Percentiles rank a stretch among this genome's conserved stretches.
Evolutionary conservation across 2,113 vertebrate genomes (phyloP).

Genomic region (Indicator indicator): DNA sequence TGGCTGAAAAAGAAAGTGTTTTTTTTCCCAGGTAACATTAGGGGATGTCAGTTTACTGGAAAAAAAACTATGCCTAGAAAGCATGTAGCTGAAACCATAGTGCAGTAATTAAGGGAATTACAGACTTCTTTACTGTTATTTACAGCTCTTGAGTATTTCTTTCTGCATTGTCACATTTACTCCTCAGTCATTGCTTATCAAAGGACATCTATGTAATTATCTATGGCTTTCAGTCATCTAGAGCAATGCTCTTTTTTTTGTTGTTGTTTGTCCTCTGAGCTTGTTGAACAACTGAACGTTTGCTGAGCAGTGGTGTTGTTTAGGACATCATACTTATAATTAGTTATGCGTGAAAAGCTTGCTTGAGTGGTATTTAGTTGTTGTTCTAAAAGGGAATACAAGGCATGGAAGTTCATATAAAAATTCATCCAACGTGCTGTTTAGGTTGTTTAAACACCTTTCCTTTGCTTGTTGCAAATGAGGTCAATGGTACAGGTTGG

Average conservation of each 20-base stretch:
- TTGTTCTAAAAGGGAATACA: neutral
- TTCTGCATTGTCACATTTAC: neutral
- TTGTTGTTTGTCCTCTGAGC: neutral
- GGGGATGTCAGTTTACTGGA: neutral
- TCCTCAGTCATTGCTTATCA: neutral
- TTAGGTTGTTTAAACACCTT: neutral
- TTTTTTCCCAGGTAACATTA: neutral
- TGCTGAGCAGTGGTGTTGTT: neutral
- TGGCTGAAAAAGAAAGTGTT: neutral
- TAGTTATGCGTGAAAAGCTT: neutral
- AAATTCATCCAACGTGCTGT: neutral
- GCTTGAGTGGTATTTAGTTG: neutral
- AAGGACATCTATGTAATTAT: neutral
- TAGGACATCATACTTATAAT: neutral
- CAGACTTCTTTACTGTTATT: neutral
- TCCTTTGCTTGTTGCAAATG: neutral
- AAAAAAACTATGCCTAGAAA: neutral
- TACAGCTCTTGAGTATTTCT: neutral
- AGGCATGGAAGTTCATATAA: neutral
- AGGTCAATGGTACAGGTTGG: neutral
- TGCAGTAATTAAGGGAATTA: neutral
- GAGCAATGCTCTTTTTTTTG: neutral
- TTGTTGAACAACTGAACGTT: neutral
- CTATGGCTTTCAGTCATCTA: neutral
- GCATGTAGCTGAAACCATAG: neutral